Evolutionary conservation across 1,140 invertebrate species (phyloP).

Genomic region (Drosophila aff.): DNA sequence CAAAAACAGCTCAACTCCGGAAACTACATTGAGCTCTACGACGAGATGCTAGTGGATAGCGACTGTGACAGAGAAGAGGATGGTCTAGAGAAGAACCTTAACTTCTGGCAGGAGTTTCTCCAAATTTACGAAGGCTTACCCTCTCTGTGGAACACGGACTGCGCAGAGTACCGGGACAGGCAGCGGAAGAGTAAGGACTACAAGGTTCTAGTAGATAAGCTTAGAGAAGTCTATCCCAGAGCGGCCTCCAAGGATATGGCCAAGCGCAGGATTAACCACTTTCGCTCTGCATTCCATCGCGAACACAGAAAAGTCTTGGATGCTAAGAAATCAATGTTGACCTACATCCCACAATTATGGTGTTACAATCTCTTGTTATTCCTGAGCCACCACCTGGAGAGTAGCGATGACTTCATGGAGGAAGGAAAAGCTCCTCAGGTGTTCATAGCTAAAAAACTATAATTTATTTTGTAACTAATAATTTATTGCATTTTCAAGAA

Average conservation of each 20-base stretch:
- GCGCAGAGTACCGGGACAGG: not conserved
- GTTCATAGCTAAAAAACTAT: not conserved
- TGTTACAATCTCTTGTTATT: conserved; percentile 2
- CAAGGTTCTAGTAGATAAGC: not conserved
- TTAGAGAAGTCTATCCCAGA: not conserved
- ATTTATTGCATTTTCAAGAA: not conserved
- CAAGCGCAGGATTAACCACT: not conserved
- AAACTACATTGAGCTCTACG: not conserved
- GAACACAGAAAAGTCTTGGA: conserved; percentile 2
- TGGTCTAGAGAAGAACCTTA: not conserved
- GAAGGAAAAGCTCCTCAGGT: not conserved
- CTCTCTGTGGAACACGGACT: not conserved
- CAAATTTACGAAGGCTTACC: not conserved
- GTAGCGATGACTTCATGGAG: not conserved
- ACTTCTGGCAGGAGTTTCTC: not conserved
- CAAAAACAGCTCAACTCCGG: not conserved
- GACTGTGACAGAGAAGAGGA: not conserved
- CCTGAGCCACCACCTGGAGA: not conserved
- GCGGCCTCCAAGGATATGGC: conserved; percentile 4
- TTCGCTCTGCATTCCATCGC: not conserved
- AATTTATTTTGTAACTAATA: not conserved
- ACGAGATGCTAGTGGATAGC: conserved; percentile 8
- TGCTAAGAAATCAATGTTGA: not conserved
- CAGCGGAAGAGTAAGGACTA: not conserved
- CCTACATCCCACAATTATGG: not conserved